Percentiles rank a stretch among this genome's conserved stretches.
These are phyloP conservation scores for Octomys mimax DNA, from an alignment of 2,797 vertebrate species.

Conservation along the genomic window DNA sequence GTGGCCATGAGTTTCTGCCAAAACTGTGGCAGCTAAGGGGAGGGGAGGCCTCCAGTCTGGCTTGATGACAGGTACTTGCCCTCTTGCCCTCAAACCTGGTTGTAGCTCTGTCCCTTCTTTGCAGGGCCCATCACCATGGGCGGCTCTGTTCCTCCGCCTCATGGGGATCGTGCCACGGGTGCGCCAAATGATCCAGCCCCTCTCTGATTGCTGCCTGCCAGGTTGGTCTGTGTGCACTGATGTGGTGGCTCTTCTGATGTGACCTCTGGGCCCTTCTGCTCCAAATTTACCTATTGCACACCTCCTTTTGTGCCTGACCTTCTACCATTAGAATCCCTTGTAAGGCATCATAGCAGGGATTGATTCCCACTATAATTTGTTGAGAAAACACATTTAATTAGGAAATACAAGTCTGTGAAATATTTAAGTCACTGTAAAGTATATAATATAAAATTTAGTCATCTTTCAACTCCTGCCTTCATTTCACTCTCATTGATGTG, in stretches of 20 bases:
- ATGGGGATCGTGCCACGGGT: constrained; percentile 80
- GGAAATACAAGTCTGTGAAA: constrained; percentile 5
- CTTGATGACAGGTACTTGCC: not conserved
- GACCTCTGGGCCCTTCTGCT: constrained; percentile 34
- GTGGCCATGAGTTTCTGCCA: not conserved
- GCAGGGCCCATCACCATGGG: constrained; percentile 81
- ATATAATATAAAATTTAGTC: not conserved
- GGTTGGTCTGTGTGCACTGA: constrained; percentile 83
- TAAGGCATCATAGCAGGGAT: not conserved
- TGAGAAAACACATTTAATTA: constrained; percentile 17
- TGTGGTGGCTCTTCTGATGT: constrained; percentile 78
- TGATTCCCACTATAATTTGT: not conserved
- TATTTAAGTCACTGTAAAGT: constrained; percentile 22
- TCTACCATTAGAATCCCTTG: not conserved
- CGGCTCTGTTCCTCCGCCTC: constrained; percentile 76
- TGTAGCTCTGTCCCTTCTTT: constrained; percentile 80
- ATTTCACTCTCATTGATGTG: not conserved
- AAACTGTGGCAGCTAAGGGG: not conserved
- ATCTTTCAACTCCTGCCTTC: constrained; percentile 9
- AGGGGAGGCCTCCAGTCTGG: not conserved
- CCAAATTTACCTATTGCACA: no score
- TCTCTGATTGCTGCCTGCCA: constrained; percentile 84
- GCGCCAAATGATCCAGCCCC: constrained; percentile 81
- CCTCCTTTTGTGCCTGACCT: not conserved
- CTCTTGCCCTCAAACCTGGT: not conserved